These are phyloP conservation scores for Anableps anableps DNA, from an alignment of 2,797 vertebrate species.

Conservation along the genomic window DNA sequence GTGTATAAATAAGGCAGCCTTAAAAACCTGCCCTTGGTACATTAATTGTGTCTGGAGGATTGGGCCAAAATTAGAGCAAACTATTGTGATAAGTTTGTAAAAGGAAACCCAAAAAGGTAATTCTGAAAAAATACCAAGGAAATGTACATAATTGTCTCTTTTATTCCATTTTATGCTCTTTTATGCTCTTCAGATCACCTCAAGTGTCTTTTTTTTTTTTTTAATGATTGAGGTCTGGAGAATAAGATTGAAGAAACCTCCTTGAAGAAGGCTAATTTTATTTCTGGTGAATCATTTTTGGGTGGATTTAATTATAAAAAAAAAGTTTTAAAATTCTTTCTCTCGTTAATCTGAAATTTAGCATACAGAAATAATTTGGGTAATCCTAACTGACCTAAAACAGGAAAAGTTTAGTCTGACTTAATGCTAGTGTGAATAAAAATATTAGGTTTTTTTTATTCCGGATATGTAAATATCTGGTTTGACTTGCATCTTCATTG, in stretches of 20 bases:
- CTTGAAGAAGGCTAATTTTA: too few species aligned
- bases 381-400: not conserved
- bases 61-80: not conserved
- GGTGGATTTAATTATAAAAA: too few species aligned
- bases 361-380: not conserved
- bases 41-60: not conserved
- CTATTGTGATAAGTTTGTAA: not conserved
- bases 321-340: not conserved
- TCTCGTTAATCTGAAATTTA: not conserved
- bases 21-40: not conserved
- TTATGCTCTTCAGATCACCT: too few species aligned
- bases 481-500: not conserved
- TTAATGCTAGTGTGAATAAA: not conserved
- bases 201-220: too few species aligned
- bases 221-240: too few species aligned
- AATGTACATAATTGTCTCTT: not conserved
- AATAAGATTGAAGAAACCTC: too few species aligned
- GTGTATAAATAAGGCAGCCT: not conserved
- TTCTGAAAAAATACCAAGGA: not conserved
- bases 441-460: not conserved
- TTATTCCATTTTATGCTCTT: too few species aligned
- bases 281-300: too few species aligned
- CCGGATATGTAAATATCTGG: not conserved
- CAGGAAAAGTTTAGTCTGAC: not conserved
- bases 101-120: not conserved